These are phyloP conservation scores for Keiferia lycopersicella DNA, from an alignment of 2,888 invertebrate species.

Conservation along the genomic window DNA sequence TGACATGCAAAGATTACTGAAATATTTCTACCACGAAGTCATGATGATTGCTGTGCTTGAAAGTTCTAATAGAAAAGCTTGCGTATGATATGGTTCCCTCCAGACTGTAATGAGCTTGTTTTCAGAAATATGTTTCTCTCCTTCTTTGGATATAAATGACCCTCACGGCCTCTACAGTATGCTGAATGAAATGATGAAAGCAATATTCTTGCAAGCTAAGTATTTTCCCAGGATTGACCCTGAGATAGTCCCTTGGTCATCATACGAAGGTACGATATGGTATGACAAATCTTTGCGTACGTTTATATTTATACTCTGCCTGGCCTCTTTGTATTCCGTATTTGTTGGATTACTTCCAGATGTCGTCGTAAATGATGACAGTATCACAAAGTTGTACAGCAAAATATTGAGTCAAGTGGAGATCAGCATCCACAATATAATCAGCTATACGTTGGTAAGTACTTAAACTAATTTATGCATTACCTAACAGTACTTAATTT, in stretches of 20 bases:
- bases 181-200: slow-evolving; percentile 86
- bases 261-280: slow-evolving; percentile 64
- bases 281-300: too few relatives aligned
- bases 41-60: too few relatives aligned
- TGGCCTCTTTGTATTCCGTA: too few relatives aligned
- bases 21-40: too few relatives aligned
- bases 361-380: slow-evolving; percentile 81
- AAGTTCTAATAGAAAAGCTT: not conserved
- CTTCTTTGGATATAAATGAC: slow-evolving; percentile 85
- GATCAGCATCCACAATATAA: slow-evolving; percentile 21
- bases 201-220: slow-evolving; percentile 88
- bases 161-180: slow-evolving; percentile 85
- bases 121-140: slow-evolving; percentile 78
- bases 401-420: slow-evolving; percentile 79
- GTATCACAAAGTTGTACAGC: slow-evolving; percentile 80
- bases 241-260: slow-evolving; percentile 56
- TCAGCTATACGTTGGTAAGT: slow-evolving; percentile 54
- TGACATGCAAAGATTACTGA: too few relatives aligned
- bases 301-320: too few relatives aligned
- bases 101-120: too few relatives aligned
- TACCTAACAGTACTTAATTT: too few relatives aligned
- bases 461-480: not conserved
- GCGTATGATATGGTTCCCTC: too few relatives aligned
- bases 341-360: slow-evolving; percentile 48
- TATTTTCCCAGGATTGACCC: slow-evolving; percentile 85